phyloP scores from a whole-genome alignment of 1,140 invertebrate genomes.

The Tetragonula clypearis region DNA sequence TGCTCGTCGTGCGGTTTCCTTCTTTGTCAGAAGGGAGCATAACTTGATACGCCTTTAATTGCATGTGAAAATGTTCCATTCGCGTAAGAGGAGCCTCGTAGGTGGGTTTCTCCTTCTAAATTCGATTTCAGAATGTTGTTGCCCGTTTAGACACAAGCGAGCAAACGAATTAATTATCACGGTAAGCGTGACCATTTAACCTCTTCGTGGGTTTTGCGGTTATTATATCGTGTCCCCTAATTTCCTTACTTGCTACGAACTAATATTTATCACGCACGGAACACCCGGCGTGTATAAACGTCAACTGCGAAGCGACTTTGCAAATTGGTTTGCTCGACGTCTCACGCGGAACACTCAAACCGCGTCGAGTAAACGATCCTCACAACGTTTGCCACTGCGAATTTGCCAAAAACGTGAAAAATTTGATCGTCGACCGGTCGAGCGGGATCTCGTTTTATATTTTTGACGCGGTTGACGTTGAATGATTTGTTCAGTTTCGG shows the following conservation, averaged over 20 bases:
- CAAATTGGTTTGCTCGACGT: background rate
- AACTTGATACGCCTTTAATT: background rate
- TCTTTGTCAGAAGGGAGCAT: background rate
- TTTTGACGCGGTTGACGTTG: background rate
- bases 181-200: background rate
- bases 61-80: background rate
- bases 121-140: background rate
- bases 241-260: conserved; percentile 1
- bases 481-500: background rate
- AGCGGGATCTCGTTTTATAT: background rate
- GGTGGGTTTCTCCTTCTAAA: background rate
- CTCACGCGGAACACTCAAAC: background rate
- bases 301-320: background rate
- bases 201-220: too few relatives aligned
- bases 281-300: background rate
- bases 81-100: too few relatives aligned
- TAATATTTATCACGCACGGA: background rate
- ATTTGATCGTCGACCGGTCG: background rate
- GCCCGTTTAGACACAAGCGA: background rate
- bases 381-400: background rate
- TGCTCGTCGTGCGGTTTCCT: background rate
- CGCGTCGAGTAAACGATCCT: background rate
- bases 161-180: background rate
- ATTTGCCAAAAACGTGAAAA: background rate
- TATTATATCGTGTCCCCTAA: background rate